Percentiles rank a stretch among this genome's conserved stretches.
Evolutionary conservation across 2,113 vertebrate genomes (phyloP).

Genomic region (Eudyptes chrysolophus): DNA sequence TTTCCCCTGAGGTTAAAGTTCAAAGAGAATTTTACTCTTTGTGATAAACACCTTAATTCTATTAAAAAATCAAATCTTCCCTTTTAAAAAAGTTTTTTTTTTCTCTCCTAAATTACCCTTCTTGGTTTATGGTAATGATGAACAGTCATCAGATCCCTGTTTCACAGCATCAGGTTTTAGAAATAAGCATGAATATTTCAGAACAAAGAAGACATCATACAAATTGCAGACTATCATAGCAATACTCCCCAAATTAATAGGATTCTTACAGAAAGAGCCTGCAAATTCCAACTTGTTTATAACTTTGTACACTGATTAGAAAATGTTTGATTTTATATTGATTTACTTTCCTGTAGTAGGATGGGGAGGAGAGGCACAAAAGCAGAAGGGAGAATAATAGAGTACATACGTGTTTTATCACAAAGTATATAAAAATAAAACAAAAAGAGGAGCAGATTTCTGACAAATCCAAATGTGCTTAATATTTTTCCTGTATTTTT

Average conservation of each 20-base stretch:
- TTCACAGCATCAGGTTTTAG: not conserved
- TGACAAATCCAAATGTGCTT: not conserved
- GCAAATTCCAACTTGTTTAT: not conserved
- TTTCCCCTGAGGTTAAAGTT: slow-evolving; percentile 20
- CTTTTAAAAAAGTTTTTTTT: not conserved
- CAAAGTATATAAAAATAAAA: not conserved
- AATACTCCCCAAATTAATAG: not conserved
- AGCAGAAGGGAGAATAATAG: not conserved
- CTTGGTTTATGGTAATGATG: not conserved
- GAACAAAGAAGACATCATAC: not conserved
- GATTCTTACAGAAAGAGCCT: not conserved
- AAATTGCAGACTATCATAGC: not conserved
- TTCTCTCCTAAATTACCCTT: not conserved
- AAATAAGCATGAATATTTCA: not conserved
- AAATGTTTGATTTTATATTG: not conserved
- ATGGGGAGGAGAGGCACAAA: not conserved
- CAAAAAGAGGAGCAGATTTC: not conserved
- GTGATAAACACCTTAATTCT: not conserved
- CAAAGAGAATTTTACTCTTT: not conserved
- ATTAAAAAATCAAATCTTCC: not conserved
- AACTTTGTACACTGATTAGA: not conserved
- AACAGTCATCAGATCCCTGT: not conserved
- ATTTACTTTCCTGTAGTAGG: not conserved
- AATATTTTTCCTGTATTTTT: slow-evolving; percentile 34
- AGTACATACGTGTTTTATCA: not conserved